These are phyloP conservation scores for Morphnarchus princeps DNA, from an alignment of 2,113 vertebrate species.

Conservation along the genomic window DNA sequence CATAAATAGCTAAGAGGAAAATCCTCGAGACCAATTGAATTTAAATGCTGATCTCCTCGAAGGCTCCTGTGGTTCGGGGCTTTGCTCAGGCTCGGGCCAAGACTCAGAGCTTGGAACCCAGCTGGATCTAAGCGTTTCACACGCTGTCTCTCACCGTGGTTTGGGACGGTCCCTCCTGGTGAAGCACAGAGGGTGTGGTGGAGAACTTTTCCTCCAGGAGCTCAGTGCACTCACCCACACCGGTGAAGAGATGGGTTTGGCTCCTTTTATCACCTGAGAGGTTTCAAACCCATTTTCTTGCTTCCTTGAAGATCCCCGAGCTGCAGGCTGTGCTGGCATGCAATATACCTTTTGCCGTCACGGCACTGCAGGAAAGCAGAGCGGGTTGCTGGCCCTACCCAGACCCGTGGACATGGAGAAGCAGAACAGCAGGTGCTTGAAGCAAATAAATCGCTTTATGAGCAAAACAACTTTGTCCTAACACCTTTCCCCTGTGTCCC, in stretches of 20 bases:
- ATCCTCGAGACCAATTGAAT: background rate
- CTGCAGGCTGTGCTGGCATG: background rate
- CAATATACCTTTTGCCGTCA: rapidly evolving
- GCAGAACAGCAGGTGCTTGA: background rate
- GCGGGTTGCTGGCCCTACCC: background rate
- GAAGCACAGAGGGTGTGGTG: background rate
- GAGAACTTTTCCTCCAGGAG: background rate
- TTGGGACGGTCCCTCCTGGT: background rate
- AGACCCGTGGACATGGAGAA: background rate
- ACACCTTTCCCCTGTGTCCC: background rate
- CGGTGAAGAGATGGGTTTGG: background rate
- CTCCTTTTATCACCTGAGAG: background rate
- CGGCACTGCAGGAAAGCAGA: background rate
- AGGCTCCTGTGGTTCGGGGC: background rate
- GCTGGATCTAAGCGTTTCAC: background rate
- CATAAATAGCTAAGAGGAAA: background rate
- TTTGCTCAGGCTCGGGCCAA: background rate
- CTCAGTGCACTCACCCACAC: background rate
- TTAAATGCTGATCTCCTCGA: background rate
- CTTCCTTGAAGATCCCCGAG: background rate
- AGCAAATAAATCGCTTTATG: background rate
- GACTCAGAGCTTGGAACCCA: background rate
- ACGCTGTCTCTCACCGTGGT: rapidly evolving
- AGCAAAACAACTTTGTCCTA: background rate
- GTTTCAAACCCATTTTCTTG: background rate